Base-by-base conservation (phyloP, 2,888 invertebrate species). In the Agriotes lineatus region DNA sequence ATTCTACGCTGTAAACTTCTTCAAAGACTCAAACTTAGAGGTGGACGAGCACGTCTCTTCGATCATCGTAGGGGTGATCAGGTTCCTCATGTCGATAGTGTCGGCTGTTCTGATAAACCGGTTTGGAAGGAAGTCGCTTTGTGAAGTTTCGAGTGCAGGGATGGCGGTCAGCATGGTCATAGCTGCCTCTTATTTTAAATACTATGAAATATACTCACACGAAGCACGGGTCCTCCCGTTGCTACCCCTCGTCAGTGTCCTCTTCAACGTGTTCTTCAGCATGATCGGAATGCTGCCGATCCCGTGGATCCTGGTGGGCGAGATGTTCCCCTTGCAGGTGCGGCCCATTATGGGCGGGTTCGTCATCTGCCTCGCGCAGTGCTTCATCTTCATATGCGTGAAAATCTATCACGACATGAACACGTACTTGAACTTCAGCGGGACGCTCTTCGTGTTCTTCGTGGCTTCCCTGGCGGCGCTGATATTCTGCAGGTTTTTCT, bases 231-330 rank as follows among this genome's bases (percentile, higher is more conserved):
- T 78, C 7, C 74, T 81, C 18, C 73, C 84, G 0, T 83, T 85
- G 77, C 74, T 87, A 12, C 87, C 87, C 20, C 78, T 92, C 1
- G 84, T 89, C 0, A 91, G 91, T 72, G 86, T 93, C 0, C 82
- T 91, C 22, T 84, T 89, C 12, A 91, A 92, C 79, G 92, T 93
- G 0, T 89, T 90, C 0, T 90, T 90, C 76, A 91, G 91, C 70
- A 93, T 92, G 92, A 86, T 92, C 0, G 92, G 92, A 0, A 91
- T 91, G 81, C 81, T 92, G 0, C 92, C 92, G 19, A 84, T 93
- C 2, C 92, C 92, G 0, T 92, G 92, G 91, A 89, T 92, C 22
- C 89, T 93, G 88, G 91, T 90, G 0, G 91, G 91, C 0, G 92
- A 92, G 77, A 79, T 92, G 44, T 92, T 91, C 75, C 91, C 92